Percentiles rank a stretch among this genome's conserved stretches.
phyloP scores from a whole-genome alignment of 1,140 invertebrate genomes.

The Conopomorpha cramerella region DNA sequence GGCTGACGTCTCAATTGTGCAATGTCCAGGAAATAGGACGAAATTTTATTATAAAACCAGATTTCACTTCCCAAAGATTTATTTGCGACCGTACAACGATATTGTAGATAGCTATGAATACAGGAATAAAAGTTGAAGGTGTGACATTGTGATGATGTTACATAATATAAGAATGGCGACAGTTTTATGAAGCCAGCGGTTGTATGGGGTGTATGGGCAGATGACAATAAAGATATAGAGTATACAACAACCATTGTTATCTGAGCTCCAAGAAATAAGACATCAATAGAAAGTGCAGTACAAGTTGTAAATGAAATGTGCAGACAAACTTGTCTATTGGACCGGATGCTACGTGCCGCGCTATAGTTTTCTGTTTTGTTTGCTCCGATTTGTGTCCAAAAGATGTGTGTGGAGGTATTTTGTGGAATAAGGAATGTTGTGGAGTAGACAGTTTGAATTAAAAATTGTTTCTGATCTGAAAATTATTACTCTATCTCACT shows the following conservation, averaged over 20 bases:
- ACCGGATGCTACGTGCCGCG: slow-evolving; percentile 36
- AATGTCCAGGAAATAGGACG: slow-evolving; percentile 3
- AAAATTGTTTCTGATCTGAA: background rate
- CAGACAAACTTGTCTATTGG: slow-evolving; percentile 10
- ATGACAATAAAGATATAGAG: background rate
- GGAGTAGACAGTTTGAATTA: slow-evolving; percentile 11
- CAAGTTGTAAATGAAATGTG: slow-evolving; percentile 2
- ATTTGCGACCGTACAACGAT: too few relatives aligned
- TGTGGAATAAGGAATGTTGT: slow-evolving; percentile 23
- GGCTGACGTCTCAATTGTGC: slow-evolving; percentile 2
- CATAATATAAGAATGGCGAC: too few relatives aligned
- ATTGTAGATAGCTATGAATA: too few relatives aligned
- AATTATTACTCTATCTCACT: too few relatives aligned
- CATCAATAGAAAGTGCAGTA: slow-evolving; percentile 2
- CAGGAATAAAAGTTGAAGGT: too few relatives aligned
- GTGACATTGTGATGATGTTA: too few relatives aligned
- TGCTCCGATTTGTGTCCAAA: slow-evolving; percentile 18
- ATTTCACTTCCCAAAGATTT: too few relatives aligned
- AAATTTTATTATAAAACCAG: too few relatives aligned
- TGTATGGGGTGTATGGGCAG: too few relatives aligned
- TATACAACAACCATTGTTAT: too few relatives aligned
- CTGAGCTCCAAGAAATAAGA: background rate
- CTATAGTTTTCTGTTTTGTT: slow-evolving; percentile 20
- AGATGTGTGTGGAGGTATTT: slow-evolving; percentile 38
- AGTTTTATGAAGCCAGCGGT: too few relatives aligned